Evolutionary conservation across 1,140 invertebrate species (phyloP), one percentile per base, ranked within the genome.

Genomic region (Wiebesia pumilae): DNA sequence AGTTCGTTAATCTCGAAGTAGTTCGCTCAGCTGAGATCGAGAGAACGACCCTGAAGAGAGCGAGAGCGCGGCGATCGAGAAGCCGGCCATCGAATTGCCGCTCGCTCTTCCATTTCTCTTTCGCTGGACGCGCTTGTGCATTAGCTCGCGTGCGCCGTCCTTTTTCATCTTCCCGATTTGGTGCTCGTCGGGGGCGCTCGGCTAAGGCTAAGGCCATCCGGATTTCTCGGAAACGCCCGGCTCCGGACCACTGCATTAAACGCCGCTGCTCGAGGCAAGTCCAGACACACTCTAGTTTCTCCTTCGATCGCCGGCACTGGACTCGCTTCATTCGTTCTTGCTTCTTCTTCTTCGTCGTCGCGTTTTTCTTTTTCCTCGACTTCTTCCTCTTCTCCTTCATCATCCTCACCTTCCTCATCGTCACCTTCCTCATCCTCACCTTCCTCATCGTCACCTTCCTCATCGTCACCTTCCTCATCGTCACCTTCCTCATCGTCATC

Each of bases 11-110:
- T 58, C 82, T 83, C 69, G 80, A 19, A 2, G 21, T 27, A 54
- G 19, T 24, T 62, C 58, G 24, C 35, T 4, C 65, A 54, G 24
- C 81, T 54, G 58, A 58, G 51, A 33, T 30, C 47, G 67, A n/a
- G n/a, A 35, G 71, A 75, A 30, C 71, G 81, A 75, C 65, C 81
- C 81, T 67, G 71, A 77, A 58, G 65, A 82, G 58, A 62, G 58
- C 21, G 58, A 62, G 58, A 62, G 58, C 21, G 58, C 21, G 58
- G 1, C 21, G 58, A n/a, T 0, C 40, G 65, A 40, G 40, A 14
- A n/a, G 87, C 81, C 75, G 69, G 87, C 86, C 89, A 90, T 90
- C 83, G 87, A 90, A 91, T 90, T 89, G 88, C 88, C 88, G 85
- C 87, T 87, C 89, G 87, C 88, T 85, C 84, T 83, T 86, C 83